Conservation (phyloP, 2,797 vertebrate species). For the Podarcis siculus region DNA sequence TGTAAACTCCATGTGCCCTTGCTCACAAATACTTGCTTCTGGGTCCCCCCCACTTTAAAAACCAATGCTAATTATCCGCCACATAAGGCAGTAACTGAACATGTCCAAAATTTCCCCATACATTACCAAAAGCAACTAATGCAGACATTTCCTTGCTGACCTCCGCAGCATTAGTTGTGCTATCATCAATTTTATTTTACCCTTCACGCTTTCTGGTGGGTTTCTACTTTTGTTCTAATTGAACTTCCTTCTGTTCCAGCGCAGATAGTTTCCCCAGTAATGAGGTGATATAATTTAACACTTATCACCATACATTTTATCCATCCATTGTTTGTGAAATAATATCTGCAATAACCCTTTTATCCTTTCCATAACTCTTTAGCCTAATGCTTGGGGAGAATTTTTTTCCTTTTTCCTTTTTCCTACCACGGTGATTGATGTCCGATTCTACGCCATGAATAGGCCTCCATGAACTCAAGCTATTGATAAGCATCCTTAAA, state of each 20-base stretch:
- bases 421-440: constrained; percentile 79
- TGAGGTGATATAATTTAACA: constrained; percentile 82
- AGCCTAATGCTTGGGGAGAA: constrained; percentile 74
- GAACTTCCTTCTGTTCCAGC: constrained; percentile 69
- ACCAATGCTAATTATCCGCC: constrained; percentile 6
- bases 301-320: constrained; percentile 81
- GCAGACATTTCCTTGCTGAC: background rate
- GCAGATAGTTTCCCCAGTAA: constrained; percentile 73
- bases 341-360: constrained; percentile 83
- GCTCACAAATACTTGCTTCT: background rate
- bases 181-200: constrained; percentile 48
- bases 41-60: background rate
- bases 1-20: constrained; percentile 5
- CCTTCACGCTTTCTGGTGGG: constrained; percentile 62
- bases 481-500: constrained; percentile 79
- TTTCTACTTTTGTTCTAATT: constrained; percentile 75
- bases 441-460: constrained; percentile 62
- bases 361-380: constrained; percentile 84
- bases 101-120: constrained; percentile 5
- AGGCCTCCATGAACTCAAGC: constrained; percentile 70
- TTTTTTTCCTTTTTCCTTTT: constrained; percentile 64
- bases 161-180: constrained; percentile 34
- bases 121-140: constrained; percentile 44
- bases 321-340: constrained; percentile 83
- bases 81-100: constrained; percentile 54